Evolutionary conservation across 2,113 vertebrate genomes (phyloP).

Genomic region (Myrmecobius fasciatus): DNA sequence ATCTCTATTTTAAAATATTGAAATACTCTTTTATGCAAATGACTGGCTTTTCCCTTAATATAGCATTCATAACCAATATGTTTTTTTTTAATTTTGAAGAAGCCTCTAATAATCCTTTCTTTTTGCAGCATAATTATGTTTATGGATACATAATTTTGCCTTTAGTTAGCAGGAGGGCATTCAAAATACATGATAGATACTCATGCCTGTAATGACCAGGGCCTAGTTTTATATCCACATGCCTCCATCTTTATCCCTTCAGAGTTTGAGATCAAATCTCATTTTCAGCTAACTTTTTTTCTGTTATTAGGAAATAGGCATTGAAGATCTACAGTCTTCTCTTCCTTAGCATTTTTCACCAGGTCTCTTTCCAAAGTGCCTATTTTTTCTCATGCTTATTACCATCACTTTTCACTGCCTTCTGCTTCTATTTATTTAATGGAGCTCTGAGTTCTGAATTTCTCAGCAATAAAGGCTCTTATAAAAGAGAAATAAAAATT

Average conservation of each 20-base stretch:
- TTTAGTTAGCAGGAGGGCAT: background rate
- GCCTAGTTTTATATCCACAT: background rate
- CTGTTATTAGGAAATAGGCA: background rate
- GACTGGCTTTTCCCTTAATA: background rate
- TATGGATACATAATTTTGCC: background rate
- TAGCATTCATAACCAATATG: background rate
- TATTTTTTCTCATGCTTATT: constrained; percentile 1
- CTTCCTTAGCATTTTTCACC: background rate
- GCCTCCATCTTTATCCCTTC: background rate
- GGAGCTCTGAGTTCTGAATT: background rate
- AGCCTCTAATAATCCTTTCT: background rate
- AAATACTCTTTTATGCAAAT: background rate
- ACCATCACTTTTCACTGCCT: background rate
- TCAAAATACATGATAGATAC: background rate
- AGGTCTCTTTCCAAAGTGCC: background rate
- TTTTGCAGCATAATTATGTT: background rate
- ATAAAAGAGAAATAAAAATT: background rate
- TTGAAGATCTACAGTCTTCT: background rate
- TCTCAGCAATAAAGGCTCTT: background rate
- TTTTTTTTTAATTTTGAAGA: background rate
- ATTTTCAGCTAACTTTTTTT: background rate
- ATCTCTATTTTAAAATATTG: background rate
- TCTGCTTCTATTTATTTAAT: background rate
- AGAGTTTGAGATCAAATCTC: background rate
- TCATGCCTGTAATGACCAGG: background rate